Percentiles rank a stretch among this genome's conserved stretches.
Evolutionary conservation across 2,797 vertebrate species (phyloP).

Genomic region (Diceros bicornis): DNA sequence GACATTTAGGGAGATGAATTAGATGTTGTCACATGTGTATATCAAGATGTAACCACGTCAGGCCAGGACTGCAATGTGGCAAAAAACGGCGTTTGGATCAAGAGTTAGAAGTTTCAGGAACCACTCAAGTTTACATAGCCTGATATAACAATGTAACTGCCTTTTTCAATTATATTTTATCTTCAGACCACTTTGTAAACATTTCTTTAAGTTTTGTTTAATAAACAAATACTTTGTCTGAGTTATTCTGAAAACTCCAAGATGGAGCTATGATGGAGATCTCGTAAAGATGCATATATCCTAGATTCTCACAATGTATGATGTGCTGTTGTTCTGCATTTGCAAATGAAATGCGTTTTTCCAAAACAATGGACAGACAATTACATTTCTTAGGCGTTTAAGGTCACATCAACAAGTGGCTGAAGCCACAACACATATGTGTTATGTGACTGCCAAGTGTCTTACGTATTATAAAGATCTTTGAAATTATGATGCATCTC

Average conservation of each 20-base stretch:
- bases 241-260: not conserved
- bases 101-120: not conserved
- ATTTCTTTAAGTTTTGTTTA: not conserved
- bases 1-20: not conserved
- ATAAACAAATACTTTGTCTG: not conserved
- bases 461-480: not conserved
- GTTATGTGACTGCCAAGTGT: rapidly evolving
- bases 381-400: too few species aligned
- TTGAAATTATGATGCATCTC: not conserved
- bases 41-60: rapidly evolving
- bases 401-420: not conserved
- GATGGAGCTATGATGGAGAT: rapidly evolving
- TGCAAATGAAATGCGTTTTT: not conserved
- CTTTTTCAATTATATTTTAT: not conserved
- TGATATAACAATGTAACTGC: too few species aligned
- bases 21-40: not conserved
- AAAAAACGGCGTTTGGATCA: not conserved
- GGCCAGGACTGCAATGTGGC: too few species aligned
- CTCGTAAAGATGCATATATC: too few species aligned
- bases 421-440: rapidly evolving
- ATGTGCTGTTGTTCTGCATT: rapidly evolving
- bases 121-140: too few species aligned
- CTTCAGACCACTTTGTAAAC: not conserved
- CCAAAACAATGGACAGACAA: not conserved
- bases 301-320: rapidly evolving